Conservation (phyloP, 2,113 vertebrate genomes). For the Tichodroma muraria region DNA sequence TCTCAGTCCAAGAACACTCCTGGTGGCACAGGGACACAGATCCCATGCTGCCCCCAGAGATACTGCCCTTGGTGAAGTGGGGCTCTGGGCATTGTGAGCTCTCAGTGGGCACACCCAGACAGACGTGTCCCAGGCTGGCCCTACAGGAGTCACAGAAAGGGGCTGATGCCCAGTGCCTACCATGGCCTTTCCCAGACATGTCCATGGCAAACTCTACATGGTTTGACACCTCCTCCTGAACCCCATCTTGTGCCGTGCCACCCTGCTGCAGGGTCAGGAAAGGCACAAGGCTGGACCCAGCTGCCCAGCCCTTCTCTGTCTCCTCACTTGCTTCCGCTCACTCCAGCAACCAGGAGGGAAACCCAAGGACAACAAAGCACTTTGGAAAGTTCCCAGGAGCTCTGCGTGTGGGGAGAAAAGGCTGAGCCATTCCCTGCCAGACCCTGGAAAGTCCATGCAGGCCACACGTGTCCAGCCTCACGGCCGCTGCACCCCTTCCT, state of each 20-base stretch:
- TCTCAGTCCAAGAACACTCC: neutral
- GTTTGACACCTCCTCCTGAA: neutral
- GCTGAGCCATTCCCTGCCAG: neutral
- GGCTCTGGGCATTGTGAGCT: neutral
- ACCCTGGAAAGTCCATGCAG: fast-evolving
- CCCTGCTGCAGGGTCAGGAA: neutral
- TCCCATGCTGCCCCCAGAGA: neutral
- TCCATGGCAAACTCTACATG: fast-evolving
- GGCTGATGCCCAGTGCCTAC: neutral
- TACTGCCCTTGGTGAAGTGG: neutral
- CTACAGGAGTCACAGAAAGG: neutral
- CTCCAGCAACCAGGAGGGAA: neutral
- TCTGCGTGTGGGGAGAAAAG: neutral
- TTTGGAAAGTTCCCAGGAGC: slow-evolving; percentile 11
- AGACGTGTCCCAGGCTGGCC: neutral
- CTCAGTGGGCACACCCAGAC: neutral
- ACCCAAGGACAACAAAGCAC: neutral
- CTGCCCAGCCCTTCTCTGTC: neutral
- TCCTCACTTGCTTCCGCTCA: neutral
- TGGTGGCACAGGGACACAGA: fast-evolving
- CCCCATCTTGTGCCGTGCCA: neutral
- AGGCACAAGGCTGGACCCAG: neutral
- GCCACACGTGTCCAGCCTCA: neutral
- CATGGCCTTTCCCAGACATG: neutral
- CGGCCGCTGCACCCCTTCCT: neutral